phyloP scores from a whole-genome alignment of 2,113 vertebrate genomes.

The Cyanoliseus patagonus region DNA sequence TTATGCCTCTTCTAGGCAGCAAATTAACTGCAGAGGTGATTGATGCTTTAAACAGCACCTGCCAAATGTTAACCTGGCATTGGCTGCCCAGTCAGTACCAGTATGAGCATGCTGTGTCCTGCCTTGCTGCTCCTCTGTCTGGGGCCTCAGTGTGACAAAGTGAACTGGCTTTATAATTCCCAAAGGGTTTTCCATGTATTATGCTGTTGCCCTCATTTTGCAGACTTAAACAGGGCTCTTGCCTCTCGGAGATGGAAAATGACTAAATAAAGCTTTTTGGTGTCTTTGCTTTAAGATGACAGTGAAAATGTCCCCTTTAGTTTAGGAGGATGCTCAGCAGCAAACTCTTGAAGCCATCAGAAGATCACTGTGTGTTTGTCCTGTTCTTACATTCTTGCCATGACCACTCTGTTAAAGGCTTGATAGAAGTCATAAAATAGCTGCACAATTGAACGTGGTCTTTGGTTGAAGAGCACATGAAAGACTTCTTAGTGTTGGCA shows the following conservation, averaged over 20 bases:
- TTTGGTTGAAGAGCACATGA: background rate
- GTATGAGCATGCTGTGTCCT: background rate
- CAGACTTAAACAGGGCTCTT: background rate
- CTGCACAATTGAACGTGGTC: background rate
- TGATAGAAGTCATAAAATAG: background rate
- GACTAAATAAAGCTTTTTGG: background rate
- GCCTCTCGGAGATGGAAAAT: background rate
- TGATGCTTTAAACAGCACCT: background rate
- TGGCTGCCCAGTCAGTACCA: background rate
- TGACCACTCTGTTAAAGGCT: accelerated
- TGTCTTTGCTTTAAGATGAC: background rate
- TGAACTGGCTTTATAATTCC: background rate
- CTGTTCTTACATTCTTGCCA: background rate
- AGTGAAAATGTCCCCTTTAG: background rate
- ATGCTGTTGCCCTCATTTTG: accelerated
- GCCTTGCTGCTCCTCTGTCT: background rate
- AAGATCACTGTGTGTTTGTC: accelerated
- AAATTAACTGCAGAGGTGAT: background rate
- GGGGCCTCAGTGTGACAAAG: background rate
- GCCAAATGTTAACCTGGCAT: background rate
- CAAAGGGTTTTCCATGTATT: background rate
- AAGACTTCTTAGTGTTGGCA: background rate
- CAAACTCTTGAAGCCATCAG: background rate
- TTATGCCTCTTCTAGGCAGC: background rate
- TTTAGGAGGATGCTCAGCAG: background rate